These are phyloP conservation scores for Drosophila truncata DNA, from an alignment of 1,140 invertebrate genomes.

Conservation along the genomic window DNA sequence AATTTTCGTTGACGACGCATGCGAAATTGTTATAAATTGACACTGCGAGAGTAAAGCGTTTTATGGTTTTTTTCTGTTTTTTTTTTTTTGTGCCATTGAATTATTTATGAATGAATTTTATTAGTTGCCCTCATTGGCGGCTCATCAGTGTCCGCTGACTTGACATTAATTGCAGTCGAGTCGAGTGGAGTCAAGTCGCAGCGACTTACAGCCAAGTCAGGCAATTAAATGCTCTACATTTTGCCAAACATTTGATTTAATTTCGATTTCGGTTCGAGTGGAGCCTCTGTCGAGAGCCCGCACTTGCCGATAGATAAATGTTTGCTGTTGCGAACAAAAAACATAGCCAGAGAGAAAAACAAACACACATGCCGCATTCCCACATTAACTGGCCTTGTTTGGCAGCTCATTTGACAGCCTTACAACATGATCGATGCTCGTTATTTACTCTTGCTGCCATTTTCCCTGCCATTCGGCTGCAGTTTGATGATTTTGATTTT, in stretches of 20 bases:
- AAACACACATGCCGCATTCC: constrained; percentile 69
- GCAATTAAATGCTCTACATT: constrained; percentile 78
- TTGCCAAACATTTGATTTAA: constrained; percentile 74
- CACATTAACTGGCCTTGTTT: constrained; percentile 67
- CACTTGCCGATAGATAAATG: constrained; percentile 50
- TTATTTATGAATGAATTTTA: constrained; percentile 84
- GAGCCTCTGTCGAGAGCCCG: constrained; percentile 6
- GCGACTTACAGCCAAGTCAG: constrained; percentile 18
- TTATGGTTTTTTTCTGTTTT: not conserved
- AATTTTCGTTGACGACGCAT: constrained; percentile 65
- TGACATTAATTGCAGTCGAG: constrained; percentile 68
- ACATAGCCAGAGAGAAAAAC: constrained; percentile 11
- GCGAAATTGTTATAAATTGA: constrained; percentile 82
- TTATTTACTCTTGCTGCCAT: constrained; percentile 45
- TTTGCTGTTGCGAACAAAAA: constrained; percentile 21
- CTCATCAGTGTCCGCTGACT: constrained; percentile 75
- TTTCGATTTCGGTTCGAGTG: constrained; percentile 57
- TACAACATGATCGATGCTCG: constrained; percentile 75
- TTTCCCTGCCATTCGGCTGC: constrained; percentile 25
- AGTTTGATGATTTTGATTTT: constrained; percentile 47
- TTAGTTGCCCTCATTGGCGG: constrained; percentile 81
- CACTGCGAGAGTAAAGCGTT: constrained; percentile 9
- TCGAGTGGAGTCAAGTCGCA: constrained; percentile 56
- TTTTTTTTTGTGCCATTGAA: constrained; percentile 63
- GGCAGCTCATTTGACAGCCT: constrained; percentile 73